phyloP scores from a whole-genome alignment of 2,113 vertebrate species.

The Ibidorhyncha struthersii region DNA sequence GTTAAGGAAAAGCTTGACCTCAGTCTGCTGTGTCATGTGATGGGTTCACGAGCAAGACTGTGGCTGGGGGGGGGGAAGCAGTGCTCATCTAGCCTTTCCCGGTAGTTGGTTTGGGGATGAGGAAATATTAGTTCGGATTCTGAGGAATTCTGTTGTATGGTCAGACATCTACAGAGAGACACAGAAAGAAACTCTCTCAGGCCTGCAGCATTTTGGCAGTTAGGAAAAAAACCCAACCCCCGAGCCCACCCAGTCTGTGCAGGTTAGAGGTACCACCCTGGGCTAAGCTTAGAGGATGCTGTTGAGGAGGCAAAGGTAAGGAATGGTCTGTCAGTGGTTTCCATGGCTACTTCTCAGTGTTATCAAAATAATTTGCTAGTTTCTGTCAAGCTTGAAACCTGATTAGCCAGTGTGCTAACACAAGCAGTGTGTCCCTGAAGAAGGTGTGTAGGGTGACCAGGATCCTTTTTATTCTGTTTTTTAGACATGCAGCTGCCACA shows the following conservation, averaged over 20 bases:
- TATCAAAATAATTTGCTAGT: neutral
- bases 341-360: neutral
- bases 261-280: neutral
- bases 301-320: neutral
- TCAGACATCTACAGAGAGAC: neutral
- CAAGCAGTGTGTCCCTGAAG: neutral
- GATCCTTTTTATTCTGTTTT: neutral
- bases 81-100: neutral
- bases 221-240: neutral
- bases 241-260: neutral
- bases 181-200: neutral
- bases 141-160: neutral
- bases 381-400: neutral
- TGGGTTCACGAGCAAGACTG: neutral
- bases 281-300: neutral
- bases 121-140: neutral
- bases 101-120: neutral
- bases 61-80: neutral
- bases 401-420: neutral
- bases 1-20: neutral
- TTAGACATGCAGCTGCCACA: neutral
- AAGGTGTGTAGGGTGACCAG: neutral
- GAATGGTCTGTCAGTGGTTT: neutral
- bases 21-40: neutral
- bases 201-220: neutral